A percentile compares a stretch with the other conserved stretches of the same genome.
These are phyloP conservation scores for Gymnocheta viridis DNA, from an alignment of 2,888 invertebrate species.

Conservation along the genomic window DNA sequence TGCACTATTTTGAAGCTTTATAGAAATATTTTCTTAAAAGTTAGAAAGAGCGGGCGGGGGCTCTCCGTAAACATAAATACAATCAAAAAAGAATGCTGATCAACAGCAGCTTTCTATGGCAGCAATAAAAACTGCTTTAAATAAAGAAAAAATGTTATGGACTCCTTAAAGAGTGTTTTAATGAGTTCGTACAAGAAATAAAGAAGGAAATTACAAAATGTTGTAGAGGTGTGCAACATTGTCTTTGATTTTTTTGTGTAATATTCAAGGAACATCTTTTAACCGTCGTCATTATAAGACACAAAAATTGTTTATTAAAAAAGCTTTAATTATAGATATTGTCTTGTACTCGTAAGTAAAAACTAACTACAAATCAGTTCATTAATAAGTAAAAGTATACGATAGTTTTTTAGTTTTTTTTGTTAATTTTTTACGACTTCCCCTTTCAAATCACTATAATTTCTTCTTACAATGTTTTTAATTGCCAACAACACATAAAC, in stretches of 20 bases:
- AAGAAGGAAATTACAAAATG: too few species aligned
- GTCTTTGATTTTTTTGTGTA: not conserved
- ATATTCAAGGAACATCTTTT: not conserved
- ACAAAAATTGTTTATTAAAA: not conserved
- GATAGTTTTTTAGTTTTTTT: not conserved
- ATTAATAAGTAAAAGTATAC: not conserved
- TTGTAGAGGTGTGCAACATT: too few species aligned
- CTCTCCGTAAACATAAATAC: too few species aligned
- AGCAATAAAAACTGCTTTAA: not conserved
- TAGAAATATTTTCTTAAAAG: too few species aligned
- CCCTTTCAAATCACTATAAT: constrained; percentile 36
- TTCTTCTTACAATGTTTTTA: constrained; percentile 44
- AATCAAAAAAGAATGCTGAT: too few species aligned
- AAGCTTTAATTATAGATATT: constrained; percentile 6
- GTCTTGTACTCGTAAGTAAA: not conserved
- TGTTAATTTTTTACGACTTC: constrained; percentile 40
- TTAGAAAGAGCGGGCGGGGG: too few species aligned
- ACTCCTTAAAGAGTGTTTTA: too few species aligned
- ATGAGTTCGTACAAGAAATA: too few species aligned
- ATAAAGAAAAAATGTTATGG: too few species aligned
- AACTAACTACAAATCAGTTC: not conserved
- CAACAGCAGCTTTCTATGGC: too few species aligned
- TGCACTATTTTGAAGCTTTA: too few species aligned
- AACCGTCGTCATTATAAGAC: not conserved
- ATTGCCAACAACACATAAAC: constrained; percentile 28